These are phyloP conservation scores for Stenoptilia bipunctidactyla DNA, from an alignment of 2,888 invertebrate species.

Conservation along the genomic window DNA sequence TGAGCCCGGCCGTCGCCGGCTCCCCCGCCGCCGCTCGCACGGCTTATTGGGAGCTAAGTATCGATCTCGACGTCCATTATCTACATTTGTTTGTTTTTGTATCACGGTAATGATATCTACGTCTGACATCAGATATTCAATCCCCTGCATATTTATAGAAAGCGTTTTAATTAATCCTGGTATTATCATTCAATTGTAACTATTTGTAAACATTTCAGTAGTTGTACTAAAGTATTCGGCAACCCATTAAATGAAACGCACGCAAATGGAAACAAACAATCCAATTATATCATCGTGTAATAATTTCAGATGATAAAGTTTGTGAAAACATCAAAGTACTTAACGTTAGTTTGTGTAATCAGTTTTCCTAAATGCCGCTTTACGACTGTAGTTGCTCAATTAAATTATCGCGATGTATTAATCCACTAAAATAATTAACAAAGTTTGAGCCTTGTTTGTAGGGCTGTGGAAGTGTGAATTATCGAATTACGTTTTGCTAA, in stretches of 20 bases:
- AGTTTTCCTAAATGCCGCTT: conserved; percentile 25
- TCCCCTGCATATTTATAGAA: too few species aligned
- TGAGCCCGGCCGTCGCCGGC: conserved; percentile 19
- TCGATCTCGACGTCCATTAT: conserved; percentile 68
- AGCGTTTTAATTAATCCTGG: too few species aligned
- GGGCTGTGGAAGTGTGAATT: not conserved
- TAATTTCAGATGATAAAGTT: not conserved
- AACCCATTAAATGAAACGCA: too few species aligned
- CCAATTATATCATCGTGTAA: not conserved
- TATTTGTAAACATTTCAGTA: not conserved
- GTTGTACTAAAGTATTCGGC: not conserved
- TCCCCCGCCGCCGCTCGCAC: conserved; percentile 51
- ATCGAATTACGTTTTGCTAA: not conserved
- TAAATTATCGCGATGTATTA: conserved; percentile 39
- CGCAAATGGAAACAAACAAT: too few species aligned
- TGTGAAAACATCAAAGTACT: not conserved
- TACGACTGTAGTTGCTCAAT: conserved; percentile 34
- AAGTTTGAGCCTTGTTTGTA: conserved; percentile 18
- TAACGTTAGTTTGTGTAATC: conserved; percentile 15
- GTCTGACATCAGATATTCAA: too few species aligned
- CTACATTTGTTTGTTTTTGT: conserved; percentile 61
- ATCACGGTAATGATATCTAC: too few species aligned
- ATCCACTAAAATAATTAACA: conserved; percentile 42
- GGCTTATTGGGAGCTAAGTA: conserved; percentile 71
- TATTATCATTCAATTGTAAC: not conserved